Conservation (phyloP, 2,113 vertebrate species). For the Albula goreensis region DNA sequence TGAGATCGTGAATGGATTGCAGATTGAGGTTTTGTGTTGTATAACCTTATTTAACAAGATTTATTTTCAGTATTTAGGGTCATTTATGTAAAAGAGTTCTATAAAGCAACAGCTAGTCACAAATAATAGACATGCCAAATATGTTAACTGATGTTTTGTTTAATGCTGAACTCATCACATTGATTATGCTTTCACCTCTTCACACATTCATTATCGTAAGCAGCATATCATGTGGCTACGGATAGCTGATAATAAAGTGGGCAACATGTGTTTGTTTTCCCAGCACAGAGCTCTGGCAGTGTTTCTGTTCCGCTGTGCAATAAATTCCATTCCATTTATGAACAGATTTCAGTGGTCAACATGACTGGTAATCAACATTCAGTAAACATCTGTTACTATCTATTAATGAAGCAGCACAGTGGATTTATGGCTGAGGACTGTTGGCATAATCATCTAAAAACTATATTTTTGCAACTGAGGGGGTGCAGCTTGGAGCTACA, state of each 20-base stretch:
- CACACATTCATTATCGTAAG: neutral
- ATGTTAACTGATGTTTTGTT: too few species aligned
- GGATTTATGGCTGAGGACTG: slow-evolving; percentile 36
- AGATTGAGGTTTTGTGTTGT: too few species aligned
- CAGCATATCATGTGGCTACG: neutral
- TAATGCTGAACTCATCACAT: too few species aligned
- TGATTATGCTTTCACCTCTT: too few species aligned
- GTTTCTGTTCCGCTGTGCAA: slow-evolving; percentile 9
- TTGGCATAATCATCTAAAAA: slow-evolving; percentile 31
- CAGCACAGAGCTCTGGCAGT: slow-evolving; percentile 19
- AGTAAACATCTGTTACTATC: slow-evolving; percentile 47
- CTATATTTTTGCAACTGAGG: neutral
- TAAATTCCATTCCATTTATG: slow-evolving; percentile 37
- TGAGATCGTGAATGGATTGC: too few species aligned
- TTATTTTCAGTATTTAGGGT: too few species aligned
- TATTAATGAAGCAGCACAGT: slow-evolving; percentile 39
- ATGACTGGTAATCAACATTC: slow-evolving; percentile 40
- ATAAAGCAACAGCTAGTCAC: too few species aligned
- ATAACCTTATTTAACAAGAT: too few species aligned
- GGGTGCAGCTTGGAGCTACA: slow-evolving; percentile 24
- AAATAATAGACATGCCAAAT: too few species aligned
- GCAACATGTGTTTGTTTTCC: slow-evolving; percentile 17
- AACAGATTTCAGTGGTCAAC: slow-evolving; percentile 49
- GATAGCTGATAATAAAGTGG: neutral
- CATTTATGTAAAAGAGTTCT: too few species aligned